Percentiles rank a stretch among this genome's conserved stretches.
These are phyloP conservation scores for Dicrurus megarhynchus DNA, from an alignment of 2,113 vertebrate species.

Conservation along the genomic window DNA sequence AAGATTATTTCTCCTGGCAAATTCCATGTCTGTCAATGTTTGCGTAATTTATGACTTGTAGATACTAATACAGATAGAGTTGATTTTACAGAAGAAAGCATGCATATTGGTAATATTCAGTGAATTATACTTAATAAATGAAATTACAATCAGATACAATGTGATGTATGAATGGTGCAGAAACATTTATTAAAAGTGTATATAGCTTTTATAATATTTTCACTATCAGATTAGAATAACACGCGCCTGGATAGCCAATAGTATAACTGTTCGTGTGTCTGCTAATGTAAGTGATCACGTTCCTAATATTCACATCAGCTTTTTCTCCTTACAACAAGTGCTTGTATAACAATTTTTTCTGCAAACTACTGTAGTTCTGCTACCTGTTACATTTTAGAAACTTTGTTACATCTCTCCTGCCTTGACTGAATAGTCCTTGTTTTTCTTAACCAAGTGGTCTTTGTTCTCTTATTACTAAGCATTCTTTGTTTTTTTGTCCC, in stretches of 20 bases:
- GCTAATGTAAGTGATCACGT: not conserved
- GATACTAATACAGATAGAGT: not conserved
- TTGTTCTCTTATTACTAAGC: not conserved
- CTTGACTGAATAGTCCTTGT: too few relatives aligned
- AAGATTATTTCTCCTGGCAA: not conserved
- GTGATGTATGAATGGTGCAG: not conserved
- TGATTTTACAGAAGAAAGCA: accelerated
- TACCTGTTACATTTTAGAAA: not conserved
- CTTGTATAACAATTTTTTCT: not conserved
- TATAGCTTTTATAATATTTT: not conserved
- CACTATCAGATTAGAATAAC: not conserved
- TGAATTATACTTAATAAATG: not conserved
- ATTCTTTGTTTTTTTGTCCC: not conserved
- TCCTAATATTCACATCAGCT: not conserved
- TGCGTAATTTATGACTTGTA: not conserved
- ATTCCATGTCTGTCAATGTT: not conserved
- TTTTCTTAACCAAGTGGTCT: not conserved
- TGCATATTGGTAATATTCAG: not conserved
- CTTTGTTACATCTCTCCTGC: not conserved
- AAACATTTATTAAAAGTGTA: not conserved
- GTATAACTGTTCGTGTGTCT: not conserved
- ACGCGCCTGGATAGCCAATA: accelerated
- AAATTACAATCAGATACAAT: not conserved
- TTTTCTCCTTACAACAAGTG: not conserved
- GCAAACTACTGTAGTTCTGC: not conserved